phyloP scores from a whole-genome alignment of 2,113 vertebrate species.

The Calidris pugnax region DNA sequence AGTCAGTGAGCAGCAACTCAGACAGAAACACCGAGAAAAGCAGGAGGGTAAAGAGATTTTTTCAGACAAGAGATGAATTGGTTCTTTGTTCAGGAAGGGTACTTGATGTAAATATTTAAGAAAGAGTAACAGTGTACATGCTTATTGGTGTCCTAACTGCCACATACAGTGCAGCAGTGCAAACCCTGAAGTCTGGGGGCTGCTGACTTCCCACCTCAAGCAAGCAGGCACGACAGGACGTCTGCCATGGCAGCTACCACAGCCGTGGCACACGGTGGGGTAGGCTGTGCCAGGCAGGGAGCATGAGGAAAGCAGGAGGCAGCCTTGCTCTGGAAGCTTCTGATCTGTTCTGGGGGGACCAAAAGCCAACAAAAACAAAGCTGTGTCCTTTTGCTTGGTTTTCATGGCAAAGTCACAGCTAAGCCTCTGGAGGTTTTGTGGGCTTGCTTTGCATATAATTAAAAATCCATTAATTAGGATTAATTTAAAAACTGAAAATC shows the following conservation, averaged over 20 bases:
- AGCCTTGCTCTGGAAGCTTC: neutral
- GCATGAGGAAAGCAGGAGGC: neutral
- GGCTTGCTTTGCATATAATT: constrained; percentile 16
- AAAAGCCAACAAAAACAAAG: neutral
- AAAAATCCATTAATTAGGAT: constrained; percentile 52
- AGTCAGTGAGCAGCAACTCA: neutral
- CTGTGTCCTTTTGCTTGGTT: neutral
- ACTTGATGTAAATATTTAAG: neutral
- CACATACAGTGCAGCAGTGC: accelerated
- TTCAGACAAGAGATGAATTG: neutral
- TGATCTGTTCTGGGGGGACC: neutral
- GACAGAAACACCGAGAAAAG: neutral
- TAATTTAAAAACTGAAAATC: constrained; percentile 33
- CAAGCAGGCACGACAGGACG: neutral
- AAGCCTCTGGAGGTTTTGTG: constrained; percentile 28
- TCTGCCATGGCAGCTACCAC: neutral
- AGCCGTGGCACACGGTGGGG: accelerated
- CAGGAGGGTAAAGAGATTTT: neutral
- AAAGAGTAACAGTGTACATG: neutral
- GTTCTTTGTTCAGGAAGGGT: neutral
- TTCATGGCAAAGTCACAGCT: constrained; percentile 22
- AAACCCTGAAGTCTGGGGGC: neutral
- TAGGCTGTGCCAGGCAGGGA: neutral
- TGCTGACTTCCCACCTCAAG: neutral
- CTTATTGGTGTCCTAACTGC: neutral